Evolutionary conservation across 1,140 invertebrate genomes (phyloP).

Genomic region (Mizuhopecten yessoensis): DNA sequence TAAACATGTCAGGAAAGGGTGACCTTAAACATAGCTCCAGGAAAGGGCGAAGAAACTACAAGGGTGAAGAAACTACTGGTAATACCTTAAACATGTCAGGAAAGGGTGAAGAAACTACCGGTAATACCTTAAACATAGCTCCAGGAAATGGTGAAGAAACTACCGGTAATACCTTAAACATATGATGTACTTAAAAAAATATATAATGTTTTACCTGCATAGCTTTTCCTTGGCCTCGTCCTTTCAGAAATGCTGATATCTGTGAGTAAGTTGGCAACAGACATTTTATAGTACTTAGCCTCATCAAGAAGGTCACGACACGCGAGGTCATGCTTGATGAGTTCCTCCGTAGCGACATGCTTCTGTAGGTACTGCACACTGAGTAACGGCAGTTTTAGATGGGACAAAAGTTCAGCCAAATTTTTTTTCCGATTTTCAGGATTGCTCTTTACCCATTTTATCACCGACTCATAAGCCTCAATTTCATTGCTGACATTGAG

Average conservation of each 20-base stretch:
- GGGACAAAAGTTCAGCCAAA: constrained; percentile 76
- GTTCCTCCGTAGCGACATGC: constrained; percentile 78
- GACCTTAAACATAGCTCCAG: no score
- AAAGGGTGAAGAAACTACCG: no score
- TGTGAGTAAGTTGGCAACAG: constrained; percentile 76
- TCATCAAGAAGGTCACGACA: constrained; percentile 82
- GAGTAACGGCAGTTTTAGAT: constrained; percentile 81
- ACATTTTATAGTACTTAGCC: constrained; percentile 82
- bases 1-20: no score
- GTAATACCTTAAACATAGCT: no score
- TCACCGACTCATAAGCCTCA: constrained; percentile 81
- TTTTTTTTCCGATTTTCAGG: constrained; percentile 65
- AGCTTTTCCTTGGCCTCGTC: constrained; percentile 82
- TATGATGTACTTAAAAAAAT: no score
- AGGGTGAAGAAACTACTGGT: no score
- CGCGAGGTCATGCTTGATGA: constrained; percentile 78
- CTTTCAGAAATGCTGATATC: constrained; percentile 77
- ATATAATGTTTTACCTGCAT: constrained; percentile 76
- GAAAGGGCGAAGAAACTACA: no score
- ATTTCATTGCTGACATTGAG: constrained; percentile 80
- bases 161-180: no score
- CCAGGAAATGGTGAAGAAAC: no score
- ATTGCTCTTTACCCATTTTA: constrained; percentile 80
- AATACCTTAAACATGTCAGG: no score
- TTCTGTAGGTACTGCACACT: constrained; percentile 78